These are phyloP conservation scores for Phaethon lepturus DNA, from an alignment of 2,113 vertebrate genomes.

Conservation along the genomic window DNA sequence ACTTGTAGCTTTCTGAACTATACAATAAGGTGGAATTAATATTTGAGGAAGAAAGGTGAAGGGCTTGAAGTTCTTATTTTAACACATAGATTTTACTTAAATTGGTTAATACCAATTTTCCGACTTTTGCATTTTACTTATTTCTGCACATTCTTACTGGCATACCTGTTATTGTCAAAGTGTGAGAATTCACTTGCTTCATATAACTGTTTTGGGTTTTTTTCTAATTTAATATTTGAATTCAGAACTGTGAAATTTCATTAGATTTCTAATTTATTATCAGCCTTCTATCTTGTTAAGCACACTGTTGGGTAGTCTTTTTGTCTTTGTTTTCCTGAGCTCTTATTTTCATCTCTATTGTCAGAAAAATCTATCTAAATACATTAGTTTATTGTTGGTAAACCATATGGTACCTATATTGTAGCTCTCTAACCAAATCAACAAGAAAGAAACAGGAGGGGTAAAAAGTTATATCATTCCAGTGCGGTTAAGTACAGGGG, in stretches of 20 bases:
- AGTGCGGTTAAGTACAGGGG: background rate
- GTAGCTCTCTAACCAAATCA: background rate
- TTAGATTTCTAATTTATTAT: background rate
- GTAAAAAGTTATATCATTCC: background rate
- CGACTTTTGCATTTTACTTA: background rate
- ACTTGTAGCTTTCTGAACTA: background rate
- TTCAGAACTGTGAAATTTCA: background rate
- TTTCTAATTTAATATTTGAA: background rate
- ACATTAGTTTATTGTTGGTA: background rate
- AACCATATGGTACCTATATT: background rate
- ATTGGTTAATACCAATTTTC: background rate
- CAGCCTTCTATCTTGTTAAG: background rate
- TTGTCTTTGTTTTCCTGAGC: background rate
- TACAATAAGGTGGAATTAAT: background rate
- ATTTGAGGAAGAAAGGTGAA: background rate
- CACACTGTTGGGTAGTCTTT: background rate
- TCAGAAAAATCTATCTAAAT: background rate
- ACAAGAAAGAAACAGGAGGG: background rate
- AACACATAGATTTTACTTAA: background rate
- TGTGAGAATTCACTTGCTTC: background rate
- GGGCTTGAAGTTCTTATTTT: background rate
- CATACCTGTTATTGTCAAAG: fast-evolving
- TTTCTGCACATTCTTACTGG: background rate
- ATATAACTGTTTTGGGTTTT: background rate
- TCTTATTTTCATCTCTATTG: background rate